These are phyloP conservation scores for Crossaster papposus DNA, from an alignment of 53 echinoderm and acorn worm genomes.

Conservation along the genomic window DNA sequence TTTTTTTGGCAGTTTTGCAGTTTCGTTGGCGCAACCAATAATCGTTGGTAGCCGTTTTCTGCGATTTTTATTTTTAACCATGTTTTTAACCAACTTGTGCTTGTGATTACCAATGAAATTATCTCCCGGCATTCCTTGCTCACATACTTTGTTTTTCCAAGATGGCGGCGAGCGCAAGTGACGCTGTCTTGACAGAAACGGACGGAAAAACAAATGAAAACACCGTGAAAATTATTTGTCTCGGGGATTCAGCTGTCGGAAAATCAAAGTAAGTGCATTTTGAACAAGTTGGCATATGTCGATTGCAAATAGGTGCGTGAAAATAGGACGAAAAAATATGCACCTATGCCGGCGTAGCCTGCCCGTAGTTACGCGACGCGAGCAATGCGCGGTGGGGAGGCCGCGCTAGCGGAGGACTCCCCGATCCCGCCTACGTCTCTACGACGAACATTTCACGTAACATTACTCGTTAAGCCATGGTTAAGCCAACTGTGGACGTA, in stretches of 20 bases:
- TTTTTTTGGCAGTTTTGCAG: not conserved
- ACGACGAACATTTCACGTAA: too few relatives aligned
- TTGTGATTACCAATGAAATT: not conserved
- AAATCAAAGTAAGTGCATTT: slow-evolving; percentile 82
- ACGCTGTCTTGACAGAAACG: slow-evolving; percentile 65
- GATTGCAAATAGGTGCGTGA: not conserved
- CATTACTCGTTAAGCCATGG: too few relatives aligned
- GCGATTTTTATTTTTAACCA: too few relatives aligned
- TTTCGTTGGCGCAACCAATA: not conserved
- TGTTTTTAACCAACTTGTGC: not conserved
- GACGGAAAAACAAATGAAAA: slow-evolving; percentile 77
- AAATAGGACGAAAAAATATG: too few relatives aligned
- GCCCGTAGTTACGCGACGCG: too few relatives aligned
- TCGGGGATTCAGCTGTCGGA: slow-evolving; percentile 84
- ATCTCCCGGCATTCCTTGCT: slow-evolving; percentile 40
- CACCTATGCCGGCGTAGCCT: too few relatives aligned
- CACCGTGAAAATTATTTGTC: slow-evolving; percentile 79
- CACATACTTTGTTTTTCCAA: slow-evolving; percentile 78
- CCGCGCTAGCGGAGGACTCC: too few relatives aligned
- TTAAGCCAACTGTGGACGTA: too few relatives aligned
- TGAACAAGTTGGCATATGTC: not conserved
- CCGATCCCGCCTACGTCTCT: too few relatives aligned
- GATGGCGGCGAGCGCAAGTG: slow-evolving; percentile 78
- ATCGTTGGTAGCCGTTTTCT: not conserved
- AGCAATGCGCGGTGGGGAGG: too few relatives aligned